Conservation (phyloP, 2,113 vertebrate genomes). For the Thalassarche chlororhynchos region DNA sequence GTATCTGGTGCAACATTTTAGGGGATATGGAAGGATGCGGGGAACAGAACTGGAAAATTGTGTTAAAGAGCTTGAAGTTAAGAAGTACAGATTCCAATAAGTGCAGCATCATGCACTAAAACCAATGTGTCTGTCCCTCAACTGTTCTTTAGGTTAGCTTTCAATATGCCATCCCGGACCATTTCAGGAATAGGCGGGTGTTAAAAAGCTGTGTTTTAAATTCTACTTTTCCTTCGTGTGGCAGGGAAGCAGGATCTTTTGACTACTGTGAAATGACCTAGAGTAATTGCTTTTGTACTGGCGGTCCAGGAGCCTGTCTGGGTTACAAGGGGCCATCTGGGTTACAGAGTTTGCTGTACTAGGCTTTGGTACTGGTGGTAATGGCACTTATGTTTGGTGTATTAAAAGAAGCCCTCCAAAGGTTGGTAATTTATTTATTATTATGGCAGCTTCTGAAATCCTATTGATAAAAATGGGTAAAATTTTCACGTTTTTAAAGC, state of each 20-base stretch:
- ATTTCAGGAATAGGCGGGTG: background rate
- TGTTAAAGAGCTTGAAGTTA: background rate
- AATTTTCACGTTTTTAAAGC: background rate
- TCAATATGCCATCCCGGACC: accelerated
- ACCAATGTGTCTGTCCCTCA: background rate
- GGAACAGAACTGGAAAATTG: background rate
- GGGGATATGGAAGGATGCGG: background rate
- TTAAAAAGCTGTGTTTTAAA: background rate
- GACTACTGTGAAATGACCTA: background rate
- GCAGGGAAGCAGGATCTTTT: background rate
- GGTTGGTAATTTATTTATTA: background rate
- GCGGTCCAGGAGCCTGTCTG: background rate
- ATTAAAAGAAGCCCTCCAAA: background rate
- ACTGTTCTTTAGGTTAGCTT: background rate
- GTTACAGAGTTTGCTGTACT: background rate
- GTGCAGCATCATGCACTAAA: background rate
- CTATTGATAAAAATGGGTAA: background rate
- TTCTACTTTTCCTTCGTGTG: background rate
- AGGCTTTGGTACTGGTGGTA: background rate
- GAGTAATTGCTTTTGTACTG: background rate
- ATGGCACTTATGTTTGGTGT: background rate
- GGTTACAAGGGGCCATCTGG: background rate
- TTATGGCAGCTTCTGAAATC: background rate
- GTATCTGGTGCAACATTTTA: background rate
- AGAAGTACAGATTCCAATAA: background rate